Evolutionary conservation across 2,888 invertebrate genomes (phyloP), one percentile per base, ranked within the genome.

Genomic region (Coleophora deauratella): DNA sequence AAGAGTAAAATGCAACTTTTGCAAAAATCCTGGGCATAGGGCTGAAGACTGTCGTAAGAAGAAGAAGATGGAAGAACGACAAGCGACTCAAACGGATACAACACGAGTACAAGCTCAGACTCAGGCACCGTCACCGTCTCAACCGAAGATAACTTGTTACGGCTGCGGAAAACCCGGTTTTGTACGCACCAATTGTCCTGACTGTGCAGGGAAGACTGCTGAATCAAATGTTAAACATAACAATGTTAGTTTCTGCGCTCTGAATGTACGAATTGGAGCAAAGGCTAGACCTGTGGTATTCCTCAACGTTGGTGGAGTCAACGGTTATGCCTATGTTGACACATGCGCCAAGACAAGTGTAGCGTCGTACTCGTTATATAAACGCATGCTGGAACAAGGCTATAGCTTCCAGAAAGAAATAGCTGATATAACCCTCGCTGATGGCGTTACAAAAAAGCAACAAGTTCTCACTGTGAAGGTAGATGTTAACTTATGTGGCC

Each of bases 111-210:
- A 1, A 9, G 37, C 41, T 2, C 42, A 43, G 38, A 35, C 41
- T 9, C 46, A 45, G 13, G 40, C 47, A 7, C 44, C 44, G 1
- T 43, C 34, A n/a, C n/a, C n/a, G n/a, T n/a, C 42, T 7, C 9
- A 32, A 4, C 40, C 49, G 1, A 44, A 38, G 9, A 42, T 42
- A 21, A 33, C 27, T 0, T 47, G 51, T 14, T 51, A 51, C 14
- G 48, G 48, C 10, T 51, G 51, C 32, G 48, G 51, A 12, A 33
- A 42, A 1, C 49, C 51, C 2, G 42, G 42, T n/a, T n/a, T n/a
- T 9, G 44, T 43, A 9, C 35, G 42, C 1, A 41, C 21, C 21
- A 45, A 46, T 10, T 49, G 45, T 27, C 31, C 38, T 1, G 46
- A 15, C 2, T 47, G 45, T 21, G 2, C 2, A 2, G 13, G 14